Evolutionary conservation across 2,888 invertebrate species (phyloP), one percentile per base, ranked within the genome.

Genomic region (Nasonovia ribisnigri): DNA sequence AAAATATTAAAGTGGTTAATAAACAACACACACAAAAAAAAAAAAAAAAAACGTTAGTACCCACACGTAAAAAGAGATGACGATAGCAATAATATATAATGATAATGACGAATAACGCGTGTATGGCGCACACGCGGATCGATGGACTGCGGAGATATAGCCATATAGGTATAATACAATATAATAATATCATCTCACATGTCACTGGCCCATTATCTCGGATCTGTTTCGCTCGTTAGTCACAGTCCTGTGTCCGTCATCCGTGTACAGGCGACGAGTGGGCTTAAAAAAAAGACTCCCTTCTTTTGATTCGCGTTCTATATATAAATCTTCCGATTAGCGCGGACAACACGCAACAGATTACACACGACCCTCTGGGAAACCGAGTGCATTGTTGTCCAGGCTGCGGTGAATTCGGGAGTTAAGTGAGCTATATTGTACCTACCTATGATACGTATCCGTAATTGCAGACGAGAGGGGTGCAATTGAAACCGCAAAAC

Each of bases 271-370:
- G 20, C 42, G 24, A 54, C 51, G 87, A 87, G 26, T 10, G 42
- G 42, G 54, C 24, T 42, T 57, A 4, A 57, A 88, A 88, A 36
- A 87, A 84, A 48, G 29, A 29, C 84, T 91, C 77, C 84, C 51
- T 86, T 86, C 46, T 91, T 91, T 91, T 42, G 77, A 91, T 84
- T 84, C 51, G 57, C 26, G 51, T 43, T 13, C 11, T 36, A 54
- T 36, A 60, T 60, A 60, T 26, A 51, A 90, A 54, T 60, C 92
- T 43, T 92, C 67, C 67, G 92, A 92, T 88, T 92, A 92, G 67
- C 77, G 48, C 54, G 88, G 92, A 88, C 90, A n/a, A 84, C 93
- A 86, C 93, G 93, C 90, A 93, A 93, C 93, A 90, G 90, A 86
- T 90, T 90, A 84, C 24, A 57, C 43, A 10, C 90, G 84, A 86